Percentiles rank a stretch among this genome's conserved stretches.
phyloP scores from a whole-genome alignment of 92 coral and sea anemone genomes.

The Palythoa grandis region DNA sequence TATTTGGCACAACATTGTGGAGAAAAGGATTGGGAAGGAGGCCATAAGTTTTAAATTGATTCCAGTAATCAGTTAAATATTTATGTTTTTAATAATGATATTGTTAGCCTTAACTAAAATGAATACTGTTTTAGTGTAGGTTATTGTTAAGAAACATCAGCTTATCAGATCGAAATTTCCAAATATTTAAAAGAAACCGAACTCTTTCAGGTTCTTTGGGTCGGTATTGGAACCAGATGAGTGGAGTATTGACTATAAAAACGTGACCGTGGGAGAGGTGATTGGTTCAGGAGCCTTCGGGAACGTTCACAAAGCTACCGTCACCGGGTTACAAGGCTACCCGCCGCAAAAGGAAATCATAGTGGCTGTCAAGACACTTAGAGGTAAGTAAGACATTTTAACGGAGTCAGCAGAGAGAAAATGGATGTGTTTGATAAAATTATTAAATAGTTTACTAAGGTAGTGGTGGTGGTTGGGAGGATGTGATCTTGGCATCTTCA shows the following conservation, averaged over 20 bases:
- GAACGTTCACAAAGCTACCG: constrained; percentile 78
- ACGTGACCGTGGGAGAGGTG: constrained; percentile 67
- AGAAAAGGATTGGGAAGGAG: too few relatives aligned
- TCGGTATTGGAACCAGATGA: constrained; percentile 69
- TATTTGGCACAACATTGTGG: too few relatives aligned
- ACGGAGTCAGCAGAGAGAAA: background rate
- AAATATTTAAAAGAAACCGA: background rate
- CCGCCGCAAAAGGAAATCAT: constrained; percentile 74
- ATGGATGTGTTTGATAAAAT: background rate
- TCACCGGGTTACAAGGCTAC: constrained; percentile 64
- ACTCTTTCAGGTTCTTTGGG: background rate
- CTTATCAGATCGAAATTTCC: too few relatives aligned
- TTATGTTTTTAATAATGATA: too few relatives aligned
- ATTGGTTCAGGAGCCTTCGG: constrained; percentile 94
- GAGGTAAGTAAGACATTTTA: constrained; percentile 48
- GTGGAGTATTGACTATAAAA: constrained; percentile 74
- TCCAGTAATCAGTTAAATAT: too few relatives aligned
- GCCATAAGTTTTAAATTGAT: too few relatives aligned
- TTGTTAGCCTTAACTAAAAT: too few relatives aligned
- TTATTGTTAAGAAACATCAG: too few relatives aligned
- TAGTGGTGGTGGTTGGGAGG: too few relatives aligned
- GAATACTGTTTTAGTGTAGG: too few relatives aligned
- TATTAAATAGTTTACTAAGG: too few relatives aligned
- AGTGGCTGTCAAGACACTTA: constrained; percentile 82
- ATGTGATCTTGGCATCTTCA: too few relatives aligned